phyloP scores from a whole-genome alignment of 2,113 vertebrate genomes.

The Cephalopholis sonnerati region DNA sequence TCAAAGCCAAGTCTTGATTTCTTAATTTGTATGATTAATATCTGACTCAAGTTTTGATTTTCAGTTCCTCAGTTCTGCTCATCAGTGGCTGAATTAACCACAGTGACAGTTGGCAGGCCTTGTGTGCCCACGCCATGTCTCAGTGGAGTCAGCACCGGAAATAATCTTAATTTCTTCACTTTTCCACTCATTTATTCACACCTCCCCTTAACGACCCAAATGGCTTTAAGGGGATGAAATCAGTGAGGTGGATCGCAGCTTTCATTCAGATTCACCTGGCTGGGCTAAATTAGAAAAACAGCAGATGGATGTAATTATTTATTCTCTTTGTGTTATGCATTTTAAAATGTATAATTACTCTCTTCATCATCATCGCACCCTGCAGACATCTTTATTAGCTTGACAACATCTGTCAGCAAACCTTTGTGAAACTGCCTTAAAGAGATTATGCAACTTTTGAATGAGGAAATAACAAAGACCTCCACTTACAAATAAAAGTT shows the following conservation, averaged over 20 bases:
- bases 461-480: not conserved
- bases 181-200: not conserved
- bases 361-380: not conserved
- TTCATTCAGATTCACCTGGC: not conserved
- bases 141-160: not conserved
- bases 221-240: slow-evolving; percentile 4
- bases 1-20: not conserved
- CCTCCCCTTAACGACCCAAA: not conserved
- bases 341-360: not conserved
- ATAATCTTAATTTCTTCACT: not conserved
- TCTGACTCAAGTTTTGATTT: not conserved
- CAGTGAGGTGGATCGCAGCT: not conserved
- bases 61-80: not conserved
- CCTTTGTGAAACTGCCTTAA: not conserved
- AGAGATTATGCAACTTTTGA: not conserved
- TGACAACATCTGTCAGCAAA: slow-evolving; percentile 3
- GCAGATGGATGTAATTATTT: slow-evolving; percentile 8
- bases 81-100: not conserved
- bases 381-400: not conserved
- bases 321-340: not conserved
- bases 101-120: not conserved
- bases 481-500: not conserved
- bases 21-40: not conserved
- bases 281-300: not conserved
- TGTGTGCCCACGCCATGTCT: not conserved